A percentile compares a stretch with the other conserved stretches of the same genome.
phyloP scores from a whole-genome alignment of 2,113 vertebrate species.

The Zosterops japonicus region DNA sequence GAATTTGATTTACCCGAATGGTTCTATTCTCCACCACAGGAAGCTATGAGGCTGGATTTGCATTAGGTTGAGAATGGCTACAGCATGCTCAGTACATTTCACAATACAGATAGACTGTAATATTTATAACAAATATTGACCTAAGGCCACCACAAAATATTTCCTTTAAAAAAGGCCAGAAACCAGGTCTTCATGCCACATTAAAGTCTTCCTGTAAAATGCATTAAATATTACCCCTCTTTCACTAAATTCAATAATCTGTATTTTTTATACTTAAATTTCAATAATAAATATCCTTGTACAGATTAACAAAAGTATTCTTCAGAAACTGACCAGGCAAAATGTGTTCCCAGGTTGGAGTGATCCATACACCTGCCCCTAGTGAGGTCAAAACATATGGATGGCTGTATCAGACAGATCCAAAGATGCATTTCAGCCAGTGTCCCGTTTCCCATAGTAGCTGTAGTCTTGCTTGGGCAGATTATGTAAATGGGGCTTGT shows the following conservation, averaged over 20 bases:
- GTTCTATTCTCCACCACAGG: background rate
- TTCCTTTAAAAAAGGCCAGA: background rate
- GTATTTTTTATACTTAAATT: background rate
- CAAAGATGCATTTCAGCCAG: background rate
- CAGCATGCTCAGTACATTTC: background rate
- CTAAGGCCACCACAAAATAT: background rate
- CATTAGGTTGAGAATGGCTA: background rate
- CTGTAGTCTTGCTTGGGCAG: background rate
- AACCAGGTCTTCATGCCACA: background rate
- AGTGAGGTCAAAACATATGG: background rate
- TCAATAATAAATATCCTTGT: background rate
- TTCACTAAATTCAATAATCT: background rate
- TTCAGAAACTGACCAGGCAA: background rate
- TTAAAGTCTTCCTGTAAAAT: background rate
- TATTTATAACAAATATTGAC: background rate
- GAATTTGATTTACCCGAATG: background rate
- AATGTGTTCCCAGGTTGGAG: background rate
- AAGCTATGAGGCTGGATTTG: background rate
- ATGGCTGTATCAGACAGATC: background rate
- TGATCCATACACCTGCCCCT: background rate
- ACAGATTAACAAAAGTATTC: background rate
- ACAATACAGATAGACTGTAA: background rate
- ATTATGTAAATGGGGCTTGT: background rate
- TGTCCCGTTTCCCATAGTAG: background rate
- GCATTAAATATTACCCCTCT: background rate